These are phyloP conservation scores for Anniella stebbinsi DNA, from an alignment of 2,797 vertebrate genomes.

Conservation along the genomic window DNA sequence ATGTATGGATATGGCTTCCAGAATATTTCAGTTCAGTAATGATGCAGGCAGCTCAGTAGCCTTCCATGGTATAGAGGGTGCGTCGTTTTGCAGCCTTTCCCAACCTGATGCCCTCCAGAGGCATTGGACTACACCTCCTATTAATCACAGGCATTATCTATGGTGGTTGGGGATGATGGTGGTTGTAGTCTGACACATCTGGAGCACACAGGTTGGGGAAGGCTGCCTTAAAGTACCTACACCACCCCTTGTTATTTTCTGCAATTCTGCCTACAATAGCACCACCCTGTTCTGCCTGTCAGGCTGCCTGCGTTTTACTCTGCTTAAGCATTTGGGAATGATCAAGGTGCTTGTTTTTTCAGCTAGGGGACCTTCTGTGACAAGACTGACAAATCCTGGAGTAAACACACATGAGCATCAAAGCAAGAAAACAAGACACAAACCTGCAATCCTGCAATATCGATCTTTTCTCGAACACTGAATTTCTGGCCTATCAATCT, in stretches of 20 bases:
- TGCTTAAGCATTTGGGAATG: neutral
- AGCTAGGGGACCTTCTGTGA: neutral
- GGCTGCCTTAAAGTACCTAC: neutral
- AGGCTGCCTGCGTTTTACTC: neutral
- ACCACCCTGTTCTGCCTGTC: neutral
- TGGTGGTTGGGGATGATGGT: no score
- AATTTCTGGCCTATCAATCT: constrained; percentile 97
- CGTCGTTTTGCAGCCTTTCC: neutral
- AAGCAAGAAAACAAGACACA: constrained; percentile 32
- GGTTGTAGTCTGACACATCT: no score
- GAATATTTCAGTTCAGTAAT: neutral
- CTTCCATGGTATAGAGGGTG: neutral
- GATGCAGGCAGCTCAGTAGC: neutral
- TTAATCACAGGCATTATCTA: neutral
- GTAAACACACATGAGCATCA: neutral
- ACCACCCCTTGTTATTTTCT: neutral
- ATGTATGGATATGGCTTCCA: neutral
- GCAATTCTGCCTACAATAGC: neutral
- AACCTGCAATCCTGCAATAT: constrained; percentile 96
- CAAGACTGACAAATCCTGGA: neutral
- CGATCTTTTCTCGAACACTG: constrained; percentile 95
- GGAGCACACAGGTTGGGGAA: no score
- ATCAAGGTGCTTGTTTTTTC: neutral
- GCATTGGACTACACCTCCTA: neutral
- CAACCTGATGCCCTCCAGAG: no score